phyloP scores from a whole-genome alignment of 2,888 invertebrate genomes.

The Epirrhoe tristata region DNA sequence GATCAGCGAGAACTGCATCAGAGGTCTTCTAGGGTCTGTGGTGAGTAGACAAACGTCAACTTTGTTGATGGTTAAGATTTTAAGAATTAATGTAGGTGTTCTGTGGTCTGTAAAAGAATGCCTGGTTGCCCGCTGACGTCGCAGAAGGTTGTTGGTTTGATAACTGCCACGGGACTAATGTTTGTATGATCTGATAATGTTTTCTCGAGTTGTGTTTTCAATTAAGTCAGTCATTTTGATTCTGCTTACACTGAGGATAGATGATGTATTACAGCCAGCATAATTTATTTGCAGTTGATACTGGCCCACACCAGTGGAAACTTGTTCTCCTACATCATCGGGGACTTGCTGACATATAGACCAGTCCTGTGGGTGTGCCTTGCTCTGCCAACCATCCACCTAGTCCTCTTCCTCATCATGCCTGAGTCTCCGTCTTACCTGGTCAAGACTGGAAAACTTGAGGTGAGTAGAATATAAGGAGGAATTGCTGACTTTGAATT shows the following conservation, averaged over 20 bases:
- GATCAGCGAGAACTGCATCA: conserved; percentile 79
- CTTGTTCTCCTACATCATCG: conserved; percentile 78
- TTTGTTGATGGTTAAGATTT: no score
- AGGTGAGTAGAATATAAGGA: conserved; percentile 65
- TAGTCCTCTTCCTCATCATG: conserved; percentile 77
- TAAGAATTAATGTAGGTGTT: no score
- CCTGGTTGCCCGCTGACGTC: no score
- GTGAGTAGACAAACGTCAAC: conserved; percentile 58
- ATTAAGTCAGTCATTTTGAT: no score
- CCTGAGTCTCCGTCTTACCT: conserved; percentile 87
- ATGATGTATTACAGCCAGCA: no score
- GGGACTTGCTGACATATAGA: conserved; percentile 77
- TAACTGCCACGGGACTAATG: no score
- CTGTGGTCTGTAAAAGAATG: no score
- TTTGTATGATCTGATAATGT: no score
- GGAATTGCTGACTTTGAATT: no score
- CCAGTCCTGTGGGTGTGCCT: conserved; percentile 80
- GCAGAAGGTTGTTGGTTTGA: no score
- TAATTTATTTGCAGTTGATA: conserved; percentile 57
- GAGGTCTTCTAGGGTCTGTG: conserved; percentile 86
- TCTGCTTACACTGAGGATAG: no score
- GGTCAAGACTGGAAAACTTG: conserved; percentile 65
- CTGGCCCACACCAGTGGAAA: conserved; percentile 80
- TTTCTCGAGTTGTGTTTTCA: no score
- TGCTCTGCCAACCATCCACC: conserved; percentile 73